Evolutionary conservation across 1,140 invertebrate genomes (phyloP).

Genomic region (Oedothorax gibbosus): DNA sequence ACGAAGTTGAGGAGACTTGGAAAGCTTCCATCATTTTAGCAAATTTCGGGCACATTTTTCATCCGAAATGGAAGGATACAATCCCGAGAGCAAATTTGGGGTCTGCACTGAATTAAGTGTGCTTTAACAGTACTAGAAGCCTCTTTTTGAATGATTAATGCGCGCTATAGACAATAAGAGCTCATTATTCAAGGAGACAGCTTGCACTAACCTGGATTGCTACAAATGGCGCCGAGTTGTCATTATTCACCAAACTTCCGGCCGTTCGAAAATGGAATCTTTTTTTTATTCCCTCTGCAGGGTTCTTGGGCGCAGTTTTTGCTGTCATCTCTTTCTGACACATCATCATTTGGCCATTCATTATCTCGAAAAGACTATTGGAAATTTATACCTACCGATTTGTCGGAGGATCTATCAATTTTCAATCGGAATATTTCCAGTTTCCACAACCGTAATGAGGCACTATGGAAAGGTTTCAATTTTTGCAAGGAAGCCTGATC

Average conservation of each 20-base stretch:
- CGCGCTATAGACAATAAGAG: constrained; percentile 55
- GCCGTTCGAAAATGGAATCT: background rate
- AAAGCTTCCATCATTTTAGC: constrained; percentile 56
- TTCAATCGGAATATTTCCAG: constrained; percentile 15
- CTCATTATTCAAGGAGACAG: constrained; percentile 54
- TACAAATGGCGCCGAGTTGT: constrained; percentile 48
- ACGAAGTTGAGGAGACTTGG: constrained; percentile 30
- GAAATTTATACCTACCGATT: constrained; percentile 48
- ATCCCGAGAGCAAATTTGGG: constrained; percentile 47
- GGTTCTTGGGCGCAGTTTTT: constrained; percentile 30
- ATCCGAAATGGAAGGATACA: constrained; percentile 54
- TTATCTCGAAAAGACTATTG: constrained; percentile 26
- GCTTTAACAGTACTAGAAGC: constrained; percentile 24
- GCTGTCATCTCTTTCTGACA: constrained; percentile 53
- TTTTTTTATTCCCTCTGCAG: constrained; percentile 6
- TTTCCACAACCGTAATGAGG: constrained; percentile 26
- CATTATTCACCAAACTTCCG: constrained; percentile 40
- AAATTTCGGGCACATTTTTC: constrained; percentile 54
- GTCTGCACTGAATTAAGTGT: constrained; percentile 43
- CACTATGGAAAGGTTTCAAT: constrained; percentile 5
- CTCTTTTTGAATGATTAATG: constrained; percentile 51
- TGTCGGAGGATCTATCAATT: constrained; percentile 32
- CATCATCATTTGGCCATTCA: constrained; percentile 58
- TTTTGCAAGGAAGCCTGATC: background rate
- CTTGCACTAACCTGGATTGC: constrained; percentile 42